Evolutionary conservation across 2,113 vertebrate genomes (phyloP), one percentile per base, ranked within the genome.

Genomic region (Oryzias curvinotus): DNA sequence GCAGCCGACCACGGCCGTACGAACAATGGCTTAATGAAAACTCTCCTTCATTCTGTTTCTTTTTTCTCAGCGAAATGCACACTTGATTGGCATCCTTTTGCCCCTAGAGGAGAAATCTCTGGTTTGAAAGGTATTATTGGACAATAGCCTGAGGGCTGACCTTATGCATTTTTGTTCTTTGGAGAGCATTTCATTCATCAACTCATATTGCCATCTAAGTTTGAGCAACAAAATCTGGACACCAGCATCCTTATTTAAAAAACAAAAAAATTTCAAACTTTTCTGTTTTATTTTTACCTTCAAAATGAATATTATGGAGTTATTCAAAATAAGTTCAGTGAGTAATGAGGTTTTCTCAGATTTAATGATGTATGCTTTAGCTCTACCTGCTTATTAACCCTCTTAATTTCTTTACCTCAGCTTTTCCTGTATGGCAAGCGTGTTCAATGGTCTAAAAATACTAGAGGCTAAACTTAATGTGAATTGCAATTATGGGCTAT

Each of bases 401-500:
- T 87, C 81, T 90, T 91, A 89, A 90, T 88, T 91, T 84, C 77
- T 83, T 83, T 74, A 75, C 78, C 68, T 63, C 58, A 57, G 74
- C 57, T 55, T 73, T 73, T 76, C 45, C 57, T 44, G 61, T 51
- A 82, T 57, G 77, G 85, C 73, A 83, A 89, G 76, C 86, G 87
- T 75, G 78, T 83, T 75, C 58, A 71, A 75, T 80, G 57, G 70
- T 86, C 87, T 90, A 92, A 91, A 92, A 91, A 90, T 91, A 91
- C 58, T 53, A 47, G 61, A 68, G 62, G 62, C 49, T 80, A 57
- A 78, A 82, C 62, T 81, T 78, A 71, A 76, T 62, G 81, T 49
- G 71, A 87, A 88, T 81, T 82, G 79, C 87, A 92, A 92, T 91
- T 91, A 90, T 87, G 88, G 88, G 81, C 79, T 90, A 71, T n/a